phyloP scores from a whole-genome alignment of 2,888 invertebrate genomes.

The Synanthedon formicaeformis region DNA sequence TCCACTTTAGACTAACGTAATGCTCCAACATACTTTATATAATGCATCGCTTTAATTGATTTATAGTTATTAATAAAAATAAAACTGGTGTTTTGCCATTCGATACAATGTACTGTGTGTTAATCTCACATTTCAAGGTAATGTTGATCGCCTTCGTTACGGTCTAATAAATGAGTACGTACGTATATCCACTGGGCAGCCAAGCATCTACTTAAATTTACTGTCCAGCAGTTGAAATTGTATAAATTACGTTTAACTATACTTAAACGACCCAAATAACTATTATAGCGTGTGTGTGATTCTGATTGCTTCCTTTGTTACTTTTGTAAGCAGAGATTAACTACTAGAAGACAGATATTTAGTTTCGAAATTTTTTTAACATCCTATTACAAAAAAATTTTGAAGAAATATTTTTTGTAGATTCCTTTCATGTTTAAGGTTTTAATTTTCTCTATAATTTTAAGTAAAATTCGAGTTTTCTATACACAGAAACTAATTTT shows the following conservation, averaged over 20 bases:
- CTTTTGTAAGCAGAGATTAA: no score
- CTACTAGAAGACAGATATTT: no score
- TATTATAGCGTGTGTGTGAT: not conserved
- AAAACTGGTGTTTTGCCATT: slow-evolving; percentile 23
- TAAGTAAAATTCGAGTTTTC: no score
- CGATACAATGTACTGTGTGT: slow-evolving; percentile 17
- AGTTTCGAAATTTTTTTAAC: no score
- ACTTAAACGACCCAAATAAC: not conserved
- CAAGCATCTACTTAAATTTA: not conserved
- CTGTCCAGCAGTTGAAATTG: not conserved
- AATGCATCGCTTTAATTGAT: not conserved
- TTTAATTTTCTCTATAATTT: no score
- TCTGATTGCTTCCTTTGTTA: not conserved
- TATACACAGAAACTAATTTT: no score
- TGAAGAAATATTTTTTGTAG: no score
- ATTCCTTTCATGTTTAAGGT: no score
- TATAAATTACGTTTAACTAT: not conserved
- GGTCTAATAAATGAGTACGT: slow-evolving; percentile 26
- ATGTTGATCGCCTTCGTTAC: slow-evolving; percentile 37
- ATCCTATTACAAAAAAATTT: no score
- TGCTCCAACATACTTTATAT: slow-evolving; percentile 3
- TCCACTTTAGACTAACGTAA: slow-evolving; percentile 44
- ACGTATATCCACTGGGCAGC: not conserved
- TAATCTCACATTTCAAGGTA: slow-evolving; percentile 30
- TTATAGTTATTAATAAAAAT: not conserved